Evolutionary conservation across 2,888 invertebrate species (phyloP).

Genomic region (Brachylomia viminalis): DNA sequence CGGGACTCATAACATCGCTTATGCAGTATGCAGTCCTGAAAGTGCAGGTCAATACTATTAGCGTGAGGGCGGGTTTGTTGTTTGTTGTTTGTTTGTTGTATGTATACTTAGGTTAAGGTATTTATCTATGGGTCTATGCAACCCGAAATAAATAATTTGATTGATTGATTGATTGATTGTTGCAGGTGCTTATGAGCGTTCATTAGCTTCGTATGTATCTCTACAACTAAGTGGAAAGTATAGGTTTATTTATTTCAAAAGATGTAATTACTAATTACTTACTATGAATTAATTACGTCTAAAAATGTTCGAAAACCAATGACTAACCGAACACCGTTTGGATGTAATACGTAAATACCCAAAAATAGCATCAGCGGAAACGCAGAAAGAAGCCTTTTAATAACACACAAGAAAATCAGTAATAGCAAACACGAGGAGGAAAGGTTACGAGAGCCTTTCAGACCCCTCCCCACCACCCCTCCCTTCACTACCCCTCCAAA

Average conservation of each 20-base stretch:
- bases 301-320: not conserved
- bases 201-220: not conserved
- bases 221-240: not conserved
- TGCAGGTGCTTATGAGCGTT: not conserved
- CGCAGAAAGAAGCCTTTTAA: constrained; percentile 3
- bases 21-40: constrained; percentile 58
- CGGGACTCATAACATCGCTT: constrained; percentile 39
- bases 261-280: not conserved
- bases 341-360: not conserved
- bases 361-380: constrained; percentile 13
- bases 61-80: not conserved
- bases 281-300: not conserved
- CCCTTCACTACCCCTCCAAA: not conserved
- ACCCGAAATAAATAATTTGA: too few species aligned
- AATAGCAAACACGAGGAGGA: constrained; percentile 8
- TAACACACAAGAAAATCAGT: constrained; percentile 11
- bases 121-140: too few species aligned
- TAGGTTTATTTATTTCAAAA: not conserved
- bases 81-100: too few species aligned
- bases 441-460: constrained; percentile 7
- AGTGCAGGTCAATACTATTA: constrained; percentile 38
- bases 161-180: too few species aligned
- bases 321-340: not conserved
- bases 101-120: too few species aligned
- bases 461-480: not conserved